Evolutionary conservation across 2,113 vertebrate species (phyloP), one percentile per base, ranked within the genome.

Genomic region (Leucopternis melanops): DNA sequence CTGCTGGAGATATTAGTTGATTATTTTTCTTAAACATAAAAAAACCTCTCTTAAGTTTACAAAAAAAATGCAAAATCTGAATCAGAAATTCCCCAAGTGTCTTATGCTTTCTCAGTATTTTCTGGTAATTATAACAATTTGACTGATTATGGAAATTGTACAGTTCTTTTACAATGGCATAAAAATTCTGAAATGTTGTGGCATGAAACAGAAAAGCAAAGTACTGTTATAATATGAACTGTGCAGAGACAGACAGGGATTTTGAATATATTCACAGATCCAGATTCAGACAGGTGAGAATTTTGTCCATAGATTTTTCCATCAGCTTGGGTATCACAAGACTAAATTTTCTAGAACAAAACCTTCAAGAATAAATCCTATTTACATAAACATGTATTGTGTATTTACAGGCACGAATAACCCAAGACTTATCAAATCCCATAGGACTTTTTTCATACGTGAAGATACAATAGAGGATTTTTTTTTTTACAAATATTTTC

Each of bases 161-260:
- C 82, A 88, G 86, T 78, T 96, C 88, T 97, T 97, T 92, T 96
- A 94, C 90, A 95, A 92, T 92, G 88, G 90, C 78, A 92, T 97
- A 96, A 97, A 96, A 96, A 95, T 95, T 97, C 94, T 96, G 91
- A 97, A 97, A 95, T 94, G 86, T 93, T 96, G 86, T 94, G 92
- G 66, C 90, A 95, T 78, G 79, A 97, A 97, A 94, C 63, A 95
- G 90, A 90, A 93, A 94, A 95, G 85, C 63, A 93, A 75, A 84
- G 44, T 94, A 73, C 77, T 88, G 79, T 93, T 92, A 90, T 59
- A 75, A 86, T 95, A 78, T 82, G 83, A 95, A 95, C 74, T 84
- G 65, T 70, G 71, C 59, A 81, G 90, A 54, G 86, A 89, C 82
- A 78, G 52, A 26, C 27, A 94, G 70, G 27, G 66, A 36, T 49